Conservation (phyloP, 2,888 invertebrate genomes). For the Drosophila melanosoma region DNA sequence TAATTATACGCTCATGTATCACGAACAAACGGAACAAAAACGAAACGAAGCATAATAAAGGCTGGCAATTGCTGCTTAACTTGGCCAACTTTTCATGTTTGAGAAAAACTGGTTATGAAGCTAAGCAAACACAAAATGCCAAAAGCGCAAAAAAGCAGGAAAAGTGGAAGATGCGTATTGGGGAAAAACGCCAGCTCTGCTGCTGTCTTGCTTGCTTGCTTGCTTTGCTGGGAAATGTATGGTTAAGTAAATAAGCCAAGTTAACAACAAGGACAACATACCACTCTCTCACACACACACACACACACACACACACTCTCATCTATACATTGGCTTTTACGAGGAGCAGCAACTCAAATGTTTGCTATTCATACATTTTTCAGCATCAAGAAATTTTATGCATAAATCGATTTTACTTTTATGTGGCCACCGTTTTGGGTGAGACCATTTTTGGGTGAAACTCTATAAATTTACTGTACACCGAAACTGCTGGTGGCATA, state of each 20-base stretch:
- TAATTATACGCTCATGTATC: slow-evolving; percentile 68
- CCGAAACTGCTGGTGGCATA: slow-evolving; percentile 49
- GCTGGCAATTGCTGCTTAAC: slow-evolving; percentile 67
- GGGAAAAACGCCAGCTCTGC: not conserved
- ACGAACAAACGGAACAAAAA: slow-evolving; percentile 24
- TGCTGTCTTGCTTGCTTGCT: slow-evolving; percentile 32
- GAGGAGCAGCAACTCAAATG: slow-evolving; percentile 50
- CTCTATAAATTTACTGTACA: slow-evolving; percentile 65
- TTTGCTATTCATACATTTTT: slow-evolving; percentile 74
- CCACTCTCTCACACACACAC: slow-evolving; percentile 4
- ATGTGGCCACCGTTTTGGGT: slow-evolving; percentile 36
- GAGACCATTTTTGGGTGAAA: slow-evolving; percentile 18
- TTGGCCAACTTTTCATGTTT: slow-evolving; percentile 75
- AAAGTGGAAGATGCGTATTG: not conserved
- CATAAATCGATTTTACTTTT: slow-evolving; percentile 76
- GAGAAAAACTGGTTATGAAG: slow-evolving; percentile 79
- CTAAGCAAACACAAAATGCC: slow-evolving; percentile 63
- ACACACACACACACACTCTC: not conserved
- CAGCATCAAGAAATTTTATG: slow-evolving; percentile 65
- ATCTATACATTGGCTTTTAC: slow-evolving; percentile 1
- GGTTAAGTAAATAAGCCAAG: slow-evolving; percentile 58
- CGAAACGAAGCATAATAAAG: slow-evolving; percentile 49
- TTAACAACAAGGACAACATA: slow-evolving; percentile 38
- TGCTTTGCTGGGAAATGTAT: slow-evolving; percentile 37
- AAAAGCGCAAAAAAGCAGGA: slow-evolving; percentile 21